phyloP scores from a whole-genome alignment of 2,888 invertebrate genomes.

The Lasioglossum vierecki region DNA sequence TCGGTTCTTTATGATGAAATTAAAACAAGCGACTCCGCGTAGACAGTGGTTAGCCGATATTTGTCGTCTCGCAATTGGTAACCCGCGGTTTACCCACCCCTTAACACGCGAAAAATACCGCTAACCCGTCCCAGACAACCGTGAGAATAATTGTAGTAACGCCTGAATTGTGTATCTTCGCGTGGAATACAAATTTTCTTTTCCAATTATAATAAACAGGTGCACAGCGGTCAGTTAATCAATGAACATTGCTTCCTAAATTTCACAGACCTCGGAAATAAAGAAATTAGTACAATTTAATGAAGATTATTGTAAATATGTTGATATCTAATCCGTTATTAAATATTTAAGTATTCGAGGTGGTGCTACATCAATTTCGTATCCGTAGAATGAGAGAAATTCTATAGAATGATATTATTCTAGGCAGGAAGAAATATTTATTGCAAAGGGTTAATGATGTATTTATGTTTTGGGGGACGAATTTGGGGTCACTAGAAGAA shows the following conservation, averaged over 20 bases:
- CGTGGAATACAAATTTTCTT: neutral
- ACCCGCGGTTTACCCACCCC: conserved; percentile 12
- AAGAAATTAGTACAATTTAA: too few relatives aligned
- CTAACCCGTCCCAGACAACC: neutral
- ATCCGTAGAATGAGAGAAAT: too few relatives aligned
- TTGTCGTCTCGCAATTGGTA: conserved; percentile 56
- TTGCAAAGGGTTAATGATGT: neutral
- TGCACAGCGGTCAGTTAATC: too few relatives aligned
- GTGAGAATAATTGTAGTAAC: neutral
- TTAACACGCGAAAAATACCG: conserved; percentile 5
- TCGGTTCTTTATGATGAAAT: conserved; percentile 74
- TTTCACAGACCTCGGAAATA: too few relatives aligned
- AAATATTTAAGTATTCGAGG: too few relatives aligned
- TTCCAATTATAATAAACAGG: neutral
- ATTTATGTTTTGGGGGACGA: neutral
- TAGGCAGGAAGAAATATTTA: too few relatives aligned
- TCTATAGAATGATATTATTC: too few relatives aligned
- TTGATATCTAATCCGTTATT: too few relatives aligned
- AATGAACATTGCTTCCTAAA: too few relatives aligned
- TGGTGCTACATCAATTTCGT: too few relatives aligned
- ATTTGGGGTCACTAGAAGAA: neutral
- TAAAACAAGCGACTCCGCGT: conserved; percentile 71
- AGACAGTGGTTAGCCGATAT: conserved; percentile 61
- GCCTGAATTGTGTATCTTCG: neutral
- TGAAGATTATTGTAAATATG: too few relatives aligned